These are phyloP conservation scores for Pipra filicauda DNA, from an alignment of 2,113 vertebrate species.

Conservation along the genomic window DNA sequence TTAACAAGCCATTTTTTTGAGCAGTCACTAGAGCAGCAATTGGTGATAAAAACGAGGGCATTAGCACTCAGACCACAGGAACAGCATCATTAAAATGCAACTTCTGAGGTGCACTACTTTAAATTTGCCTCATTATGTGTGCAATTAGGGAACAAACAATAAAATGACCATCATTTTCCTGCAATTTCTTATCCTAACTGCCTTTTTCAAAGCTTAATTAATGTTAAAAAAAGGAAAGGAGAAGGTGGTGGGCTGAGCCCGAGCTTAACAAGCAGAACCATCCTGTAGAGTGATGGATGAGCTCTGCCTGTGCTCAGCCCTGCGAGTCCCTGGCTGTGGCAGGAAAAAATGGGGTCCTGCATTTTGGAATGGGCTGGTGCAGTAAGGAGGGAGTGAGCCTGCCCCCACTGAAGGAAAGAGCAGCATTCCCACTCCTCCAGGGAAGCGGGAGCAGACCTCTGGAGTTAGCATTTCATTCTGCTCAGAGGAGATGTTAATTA, in stretches of 20 bases:
- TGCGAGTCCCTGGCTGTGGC: not conserved
- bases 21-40: not conserved
- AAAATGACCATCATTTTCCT: constrained; percentile 8
- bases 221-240: not conserved
- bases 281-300: not conserved
- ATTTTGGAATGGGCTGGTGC: not conserved
- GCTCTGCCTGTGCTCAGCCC: not conserved
- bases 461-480: not conserved
- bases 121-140: constrained; percentile 47
- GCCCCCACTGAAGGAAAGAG: fast-evolving
- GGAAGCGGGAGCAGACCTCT: not conserved
- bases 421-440: fast-evolving
- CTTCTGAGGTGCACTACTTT: constrained; percentile 18
- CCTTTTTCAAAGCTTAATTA: constrained; percentile 18
- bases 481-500: not conserved
- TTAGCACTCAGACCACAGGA: constrained; percentile 5
- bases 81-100: constrained; percentile 21
- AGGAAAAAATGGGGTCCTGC: not conserved
- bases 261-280: not conserved
- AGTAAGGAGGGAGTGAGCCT: not conserved
- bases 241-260: not conserved
- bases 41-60: constrained; percentile 21
- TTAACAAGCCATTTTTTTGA: not conserved
- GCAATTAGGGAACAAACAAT: constrained; percentile 53
- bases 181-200: constrained; percentile 24